Evolutionary conservation across 2,113 vertebrate genomes (phyloP).

Genomic region (Hemiprocne comata): DNA sequence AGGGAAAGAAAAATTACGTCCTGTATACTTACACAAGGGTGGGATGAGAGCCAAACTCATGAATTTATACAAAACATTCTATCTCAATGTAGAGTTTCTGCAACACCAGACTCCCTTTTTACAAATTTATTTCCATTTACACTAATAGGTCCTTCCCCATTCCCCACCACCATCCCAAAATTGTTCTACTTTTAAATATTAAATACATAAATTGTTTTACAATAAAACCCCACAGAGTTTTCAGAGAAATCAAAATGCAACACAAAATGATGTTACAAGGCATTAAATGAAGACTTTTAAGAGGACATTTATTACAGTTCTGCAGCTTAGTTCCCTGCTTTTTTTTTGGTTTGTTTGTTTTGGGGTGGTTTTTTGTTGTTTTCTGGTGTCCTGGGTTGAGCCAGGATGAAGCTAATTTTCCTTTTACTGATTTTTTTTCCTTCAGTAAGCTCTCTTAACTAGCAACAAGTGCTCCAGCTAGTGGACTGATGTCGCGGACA

Average conservation of each 20-base stretch:
- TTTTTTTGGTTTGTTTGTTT: background rate
- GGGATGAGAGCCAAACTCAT: background rate
- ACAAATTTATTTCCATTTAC: background rate
- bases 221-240: background rate
- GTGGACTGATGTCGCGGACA: too few relatives aligned
- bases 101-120: background rate
- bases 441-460: too few relatives aligned
- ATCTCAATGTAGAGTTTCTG: background rate
- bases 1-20: background rate
- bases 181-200: background rate
- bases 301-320: background rate
- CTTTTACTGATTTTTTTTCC: too few relatives aligned
- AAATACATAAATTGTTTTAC: background rate
- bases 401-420: too few relatives aligned
- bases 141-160: background rate
- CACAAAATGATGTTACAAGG: background rate
- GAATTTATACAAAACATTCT: background rate
- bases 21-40: rapidly evolving
- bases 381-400: too few relatives aligned
- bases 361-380: background rate
- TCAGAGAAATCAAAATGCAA: background rate
- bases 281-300: background rate
- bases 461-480: too few relatives aligned
- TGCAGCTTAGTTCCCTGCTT: background rate
- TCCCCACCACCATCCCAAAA: background rate